These are phyloP conservation scores for Strix uralensis DNA, from an alignment of 2,113 vertebrate genomes.

Conservation along the genomic window DNA sequence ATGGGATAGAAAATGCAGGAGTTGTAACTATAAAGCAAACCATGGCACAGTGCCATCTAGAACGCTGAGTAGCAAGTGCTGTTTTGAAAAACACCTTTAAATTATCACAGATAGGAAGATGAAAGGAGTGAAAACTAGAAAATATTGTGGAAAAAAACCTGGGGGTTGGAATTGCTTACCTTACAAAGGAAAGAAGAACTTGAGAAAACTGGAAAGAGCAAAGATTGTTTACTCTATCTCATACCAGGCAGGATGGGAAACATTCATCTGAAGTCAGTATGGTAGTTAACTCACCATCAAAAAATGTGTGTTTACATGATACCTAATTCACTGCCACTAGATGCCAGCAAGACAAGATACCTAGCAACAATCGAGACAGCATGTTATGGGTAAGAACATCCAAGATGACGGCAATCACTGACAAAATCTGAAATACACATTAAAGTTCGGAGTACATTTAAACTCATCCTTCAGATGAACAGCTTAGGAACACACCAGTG, in stretches of 20 bases:
- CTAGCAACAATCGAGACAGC: rapidly evolving
- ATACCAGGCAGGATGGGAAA: not conserved
- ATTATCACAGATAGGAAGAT: not conserved
- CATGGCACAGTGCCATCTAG: not conserved
- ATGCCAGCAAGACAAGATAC: not conserved
- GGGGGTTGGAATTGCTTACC: not conserved
- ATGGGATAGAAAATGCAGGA: not conserved
- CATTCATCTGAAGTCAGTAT: not conserved
- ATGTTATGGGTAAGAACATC: rapidly evolving
- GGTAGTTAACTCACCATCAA: not conserved
- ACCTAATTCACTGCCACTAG: not conserved
- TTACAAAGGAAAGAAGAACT: not conserved
- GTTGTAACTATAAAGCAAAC: not conserved
- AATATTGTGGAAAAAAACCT: rapidly evolving
- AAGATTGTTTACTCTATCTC: not conserved
- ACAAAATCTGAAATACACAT: not conserved
- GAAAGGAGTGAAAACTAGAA: not conserved
- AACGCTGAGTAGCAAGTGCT: not conserved
- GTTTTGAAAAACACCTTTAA: not conserved
- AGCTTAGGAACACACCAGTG: not conserved
- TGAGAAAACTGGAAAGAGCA: not conserved
- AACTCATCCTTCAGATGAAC: not conserved
- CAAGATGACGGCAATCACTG: not conserved
- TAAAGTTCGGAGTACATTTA: not conserved
- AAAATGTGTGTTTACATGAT: not conserved